Conservation (phyloP, 2,888 invertebrate genomes). For the Hyposoter didymator region DNA sequence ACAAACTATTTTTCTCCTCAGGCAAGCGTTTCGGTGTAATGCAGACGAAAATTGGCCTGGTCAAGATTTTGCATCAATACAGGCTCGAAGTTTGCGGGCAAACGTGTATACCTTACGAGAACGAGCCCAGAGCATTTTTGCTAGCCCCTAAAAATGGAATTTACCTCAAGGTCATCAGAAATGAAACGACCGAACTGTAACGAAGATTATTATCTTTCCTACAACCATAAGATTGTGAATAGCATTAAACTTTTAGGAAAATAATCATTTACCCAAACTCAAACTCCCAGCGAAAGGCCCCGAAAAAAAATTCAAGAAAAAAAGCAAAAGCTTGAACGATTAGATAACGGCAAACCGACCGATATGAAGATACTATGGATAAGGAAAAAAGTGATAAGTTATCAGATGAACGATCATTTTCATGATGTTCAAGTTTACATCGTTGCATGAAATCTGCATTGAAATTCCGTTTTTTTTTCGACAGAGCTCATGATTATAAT, state of each 20-base stretch:
- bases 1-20: slow-evolving; percentile 59
- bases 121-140: slow-evolving; percentile 71
- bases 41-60: slow-evolving; percentile 82
- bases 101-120: slow-evolving; percentile 75
- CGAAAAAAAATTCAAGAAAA: no score
- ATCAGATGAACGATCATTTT: no score
- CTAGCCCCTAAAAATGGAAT: slow-evolving; percentile 76
- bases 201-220: background rate
- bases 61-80: slow-evolving; percentile 79
- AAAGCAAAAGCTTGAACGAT: background rate
- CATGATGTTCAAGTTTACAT: no score
- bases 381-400: background rate
- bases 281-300: no score
- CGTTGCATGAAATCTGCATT: no score
- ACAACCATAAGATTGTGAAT: no score
- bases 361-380: background rate
- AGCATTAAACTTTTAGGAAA: no score
- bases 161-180: slow-evolving; percentile 75
- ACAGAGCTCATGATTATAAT: no score
- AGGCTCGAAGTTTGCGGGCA: slow-evolving; percentile 78
- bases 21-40: slow-evolving; percentile 76
- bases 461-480: no score
- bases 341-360: background rate
- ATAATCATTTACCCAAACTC: no score
- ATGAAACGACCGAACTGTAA: slow-evolving; percentile 37